These are phyloP conservation scores for Leucozona laternaria DNA, from an alignment of 2,888 invertebrate genomes.

Conservation along the genomic window DNA sequence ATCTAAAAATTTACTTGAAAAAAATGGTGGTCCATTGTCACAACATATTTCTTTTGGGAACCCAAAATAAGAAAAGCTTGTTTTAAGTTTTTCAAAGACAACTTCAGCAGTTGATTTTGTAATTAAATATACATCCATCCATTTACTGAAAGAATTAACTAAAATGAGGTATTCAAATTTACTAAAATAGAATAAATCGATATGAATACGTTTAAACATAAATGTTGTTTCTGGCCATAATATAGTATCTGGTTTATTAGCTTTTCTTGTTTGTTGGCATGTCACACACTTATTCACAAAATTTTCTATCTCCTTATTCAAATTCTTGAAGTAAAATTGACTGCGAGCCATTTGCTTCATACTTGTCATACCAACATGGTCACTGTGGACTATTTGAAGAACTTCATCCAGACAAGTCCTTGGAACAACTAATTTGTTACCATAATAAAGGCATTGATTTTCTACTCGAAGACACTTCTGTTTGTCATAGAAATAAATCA, in stretches of 20 bases:
- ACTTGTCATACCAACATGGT: conserved; percentile 30
- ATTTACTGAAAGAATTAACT: conserved; percentile 43
- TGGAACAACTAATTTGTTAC: conserved; percentile 45
- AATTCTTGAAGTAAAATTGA: conserved; percentile 27
- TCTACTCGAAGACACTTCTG: conserved; percentile 35
- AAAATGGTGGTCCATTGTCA: conserved; percentile 58
- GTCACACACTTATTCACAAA: conserved; percentile 35
- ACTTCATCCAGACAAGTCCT: conserved; percentile 3
- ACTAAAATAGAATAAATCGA: conserved; percentile 30
- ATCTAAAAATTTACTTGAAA: conserved; percentile 40
- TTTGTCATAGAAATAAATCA: conserved; percentile 9
- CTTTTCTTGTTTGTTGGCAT: conserved; percentile 7
- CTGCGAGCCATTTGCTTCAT: conserved; percentile 48
- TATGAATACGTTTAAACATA: conserved; percentile 35
- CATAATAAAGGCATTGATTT: conserved; percentile 36
- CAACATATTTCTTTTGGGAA: conserved; percentile 45
- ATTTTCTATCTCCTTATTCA: conserved; percentile 26
- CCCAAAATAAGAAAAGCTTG: conserved; percentile 34
- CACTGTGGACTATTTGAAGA: conserved; percentile 28
- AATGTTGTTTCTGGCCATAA: conserved; percentile 16
- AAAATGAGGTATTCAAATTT: conserved; percentile 18
- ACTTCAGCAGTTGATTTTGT: conserved; percentile 33
- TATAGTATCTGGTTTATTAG: background rate
- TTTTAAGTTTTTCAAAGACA: conserved; percentile 37
- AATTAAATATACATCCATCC: conserved; percentile 35